Conservation (phyloP, 2,113 vertebrate genomes). For the Mohoua ochrocephala region DNA sequence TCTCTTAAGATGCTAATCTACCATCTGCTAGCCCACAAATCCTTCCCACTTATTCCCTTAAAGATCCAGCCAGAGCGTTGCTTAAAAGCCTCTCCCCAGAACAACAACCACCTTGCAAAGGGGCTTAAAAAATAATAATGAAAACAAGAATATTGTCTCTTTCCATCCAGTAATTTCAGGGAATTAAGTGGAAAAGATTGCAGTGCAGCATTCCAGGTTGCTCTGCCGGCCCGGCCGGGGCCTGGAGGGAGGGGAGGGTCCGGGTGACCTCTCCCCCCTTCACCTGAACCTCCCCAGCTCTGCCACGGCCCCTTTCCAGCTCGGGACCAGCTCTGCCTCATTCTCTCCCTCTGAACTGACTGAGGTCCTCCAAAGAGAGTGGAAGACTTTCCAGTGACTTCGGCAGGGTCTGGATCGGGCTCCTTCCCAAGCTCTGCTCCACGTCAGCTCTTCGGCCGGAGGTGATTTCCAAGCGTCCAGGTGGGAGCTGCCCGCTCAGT, state of each 20-base stretch:
- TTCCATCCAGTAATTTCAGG: background rate
- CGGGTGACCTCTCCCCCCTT: background rate
- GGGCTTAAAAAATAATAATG: background rate
- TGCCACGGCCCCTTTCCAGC: background rate
- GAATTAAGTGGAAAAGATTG: background rate
- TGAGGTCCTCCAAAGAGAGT: background rate
- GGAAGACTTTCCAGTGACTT: background rate
- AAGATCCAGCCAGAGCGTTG: background rate
- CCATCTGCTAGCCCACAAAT: conserved; percentile 42
- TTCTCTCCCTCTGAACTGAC: fast-evolving
- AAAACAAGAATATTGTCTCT: background rate
- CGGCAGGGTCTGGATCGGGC: background rate
- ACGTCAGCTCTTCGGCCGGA: fast-evolving
- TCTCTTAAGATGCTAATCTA: conserved; percentile 45
- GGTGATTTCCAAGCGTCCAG: background rate
- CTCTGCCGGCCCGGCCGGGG: background rate
- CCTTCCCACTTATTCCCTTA: conserved; percentile 45
- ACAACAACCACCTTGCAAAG: background rate
- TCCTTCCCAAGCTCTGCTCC: background rate
- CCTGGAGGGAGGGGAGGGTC: background rate
- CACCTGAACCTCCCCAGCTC: background rate
- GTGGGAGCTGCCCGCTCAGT: background rate
- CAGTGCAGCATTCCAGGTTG: background rate
- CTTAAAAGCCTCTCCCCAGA: background rate
- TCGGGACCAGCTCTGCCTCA: background rate